phyloP scores from a whole-genome alignment of 2,113 vertebrate genomes.

The Mixornis gularis region DNA sequence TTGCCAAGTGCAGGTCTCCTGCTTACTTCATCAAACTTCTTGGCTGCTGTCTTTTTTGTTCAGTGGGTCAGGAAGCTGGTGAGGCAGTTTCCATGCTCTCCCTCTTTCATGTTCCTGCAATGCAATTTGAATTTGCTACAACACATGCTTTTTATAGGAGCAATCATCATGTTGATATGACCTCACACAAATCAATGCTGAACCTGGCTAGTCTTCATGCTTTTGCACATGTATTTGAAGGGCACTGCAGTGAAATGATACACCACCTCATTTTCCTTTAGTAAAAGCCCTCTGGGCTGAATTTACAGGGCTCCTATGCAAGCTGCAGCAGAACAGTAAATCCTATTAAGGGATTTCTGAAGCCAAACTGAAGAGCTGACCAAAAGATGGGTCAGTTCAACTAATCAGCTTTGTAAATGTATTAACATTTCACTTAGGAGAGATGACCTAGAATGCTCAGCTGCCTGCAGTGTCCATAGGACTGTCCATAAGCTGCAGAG shows the following conservation, averaged over 20 bases:
- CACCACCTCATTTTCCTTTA: neutral
- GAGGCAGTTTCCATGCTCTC: neutral
- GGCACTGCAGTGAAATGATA: neutral
- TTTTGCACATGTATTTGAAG: neutral
- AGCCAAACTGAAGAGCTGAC: neutral
- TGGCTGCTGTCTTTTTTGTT: neutral
- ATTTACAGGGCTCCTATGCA: neutral
- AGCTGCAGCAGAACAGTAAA: conserved; percentile 21
- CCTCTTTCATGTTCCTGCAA: neutral
- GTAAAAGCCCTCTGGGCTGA: neutral
- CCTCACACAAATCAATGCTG: neutral
- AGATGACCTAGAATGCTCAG: conserved; percentile 18
- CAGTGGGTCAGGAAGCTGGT: neutral
- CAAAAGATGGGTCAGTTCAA: conserved; percentile 33
- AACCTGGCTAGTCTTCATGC: neutral
- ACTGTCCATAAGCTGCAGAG: neutral
- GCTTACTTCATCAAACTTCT: neutral
- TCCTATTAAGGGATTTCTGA: conserved; percentile 37
- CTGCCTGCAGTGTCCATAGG: neutral
- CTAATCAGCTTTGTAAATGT: conserved; percentile 33
- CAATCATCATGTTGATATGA: neutral
- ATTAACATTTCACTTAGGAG: neutral
- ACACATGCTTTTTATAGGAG: neutral
- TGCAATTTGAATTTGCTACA: neutral
- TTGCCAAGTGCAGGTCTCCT: neutral